A percentile compares a stretch with the other conserved stretches of the same genome.
These are phyloP conservation scores for Grus americana DNA, from an alignment of 2,113 vertebrate genomes.

Conservation along the genomic window DNA sequence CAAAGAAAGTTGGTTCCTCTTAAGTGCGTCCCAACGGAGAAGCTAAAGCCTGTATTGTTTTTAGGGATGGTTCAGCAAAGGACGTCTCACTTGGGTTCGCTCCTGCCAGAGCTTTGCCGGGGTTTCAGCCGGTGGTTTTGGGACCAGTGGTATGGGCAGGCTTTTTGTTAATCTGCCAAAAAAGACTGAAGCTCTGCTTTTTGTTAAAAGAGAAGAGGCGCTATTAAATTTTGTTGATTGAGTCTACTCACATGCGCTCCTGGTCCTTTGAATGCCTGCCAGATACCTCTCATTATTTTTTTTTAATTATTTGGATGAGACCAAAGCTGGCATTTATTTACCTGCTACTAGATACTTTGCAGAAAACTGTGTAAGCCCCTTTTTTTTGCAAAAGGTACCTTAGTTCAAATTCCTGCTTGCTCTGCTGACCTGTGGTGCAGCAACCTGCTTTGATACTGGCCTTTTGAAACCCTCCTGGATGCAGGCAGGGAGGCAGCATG, in stretches of 20 bases:
- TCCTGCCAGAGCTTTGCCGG: not conserved
- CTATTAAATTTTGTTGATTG: not conserved
- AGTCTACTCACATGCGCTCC: not conserved
- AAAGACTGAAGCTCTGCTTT: not conserved
- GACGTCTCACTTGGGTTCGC: rapidly evolving
- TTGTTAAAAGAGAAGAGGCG: not conserved
- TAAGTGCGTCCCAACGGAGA: not conserved
- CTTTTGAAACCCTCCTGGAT: not conserved
- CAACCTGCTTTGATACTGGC: not conserved
- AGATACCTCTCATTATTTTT: not conserved
- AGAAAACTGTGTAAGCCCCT: not conserved
- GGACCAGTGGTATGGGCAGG: not conserved
- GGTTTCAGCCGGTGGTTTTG: not conserved
- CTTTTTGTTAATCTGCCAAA: not conserved
- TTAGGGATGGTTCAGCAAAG: not conserved
- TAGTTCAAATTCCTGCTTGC: not conserved
- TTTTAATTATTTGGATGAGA: not conserved
- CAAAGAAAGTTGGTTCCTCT: not conserved
- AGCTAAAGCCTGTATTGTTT: not conserved
- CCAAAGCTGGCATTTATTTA: not conserved
- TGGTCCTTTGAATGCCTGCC: not conserved
- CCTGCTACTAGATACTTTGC: not conserved
- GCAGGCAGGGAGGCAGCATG: not conserved
- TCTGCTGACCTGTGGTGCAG: not conserved
- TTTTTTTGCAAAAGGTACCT: not conserved